phyloP scores from a whole-genome alignment of 2,113 vertebrate species.

The Ammodramus savannarum region DNA sequence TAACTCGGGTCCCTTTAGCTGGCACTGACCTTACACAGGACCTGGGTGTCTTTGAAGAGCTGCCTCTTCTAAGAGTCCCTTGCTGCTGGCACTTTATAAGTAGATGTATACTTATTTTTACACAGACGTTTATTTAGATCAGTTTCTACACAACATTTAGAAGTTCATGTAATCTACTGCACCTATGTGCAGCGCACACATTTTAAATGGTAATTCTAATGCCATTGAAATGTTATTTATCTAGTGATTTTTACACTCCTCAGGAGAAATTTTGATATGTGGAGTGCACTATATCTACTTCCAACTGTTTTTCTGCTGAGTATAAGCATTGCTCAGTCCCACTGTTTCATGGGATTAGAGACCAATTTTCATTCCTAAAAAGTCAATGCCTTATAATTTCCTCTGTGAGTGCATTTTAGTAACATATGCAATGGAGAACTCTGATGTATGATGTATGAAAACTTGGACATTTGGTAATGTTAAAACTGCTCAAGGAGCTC shows the following conservation, averaged over 20 bases:
- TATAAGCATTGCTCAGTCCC: background rate
- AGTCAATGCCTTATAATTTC: background rate
- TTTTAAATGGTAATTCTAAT: background rate
- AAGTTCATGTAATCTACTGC: background rate
- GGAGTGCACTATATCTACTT: background rate
- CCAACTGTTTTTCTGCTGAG: background rate
- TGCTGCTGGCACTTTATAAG: background rate
- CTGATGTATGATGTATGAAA: background rate
- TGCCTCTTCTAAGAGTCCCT: background rate
- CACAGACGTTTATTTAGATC: background rate
- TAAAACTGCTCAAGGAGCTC: background rate
- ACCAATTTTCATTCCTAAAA: background rate
- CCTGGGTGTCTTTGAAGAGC: background rate
- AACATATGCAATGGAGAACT: background rate
- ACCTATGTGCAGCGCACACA: accelerated
- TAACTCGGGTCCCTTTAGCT: background rate
- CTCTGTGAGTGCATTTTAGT: accelerated
- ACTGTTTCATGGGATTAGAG: background rate
- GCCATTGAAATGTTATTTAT: background rate
- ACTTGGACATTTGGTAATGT: background rate
- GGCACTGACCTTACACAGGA: accelerated
- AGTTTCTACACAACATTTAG: background rate
- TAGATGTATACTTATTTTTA: background rate
- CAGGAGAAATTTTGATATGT: background rate
- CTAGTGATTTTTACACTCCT: background rate